Evolutionary conservation across 2,888 invertebrate genomes (phyloP).

Genomic region (Onthophagus sagittarius): DNA sequence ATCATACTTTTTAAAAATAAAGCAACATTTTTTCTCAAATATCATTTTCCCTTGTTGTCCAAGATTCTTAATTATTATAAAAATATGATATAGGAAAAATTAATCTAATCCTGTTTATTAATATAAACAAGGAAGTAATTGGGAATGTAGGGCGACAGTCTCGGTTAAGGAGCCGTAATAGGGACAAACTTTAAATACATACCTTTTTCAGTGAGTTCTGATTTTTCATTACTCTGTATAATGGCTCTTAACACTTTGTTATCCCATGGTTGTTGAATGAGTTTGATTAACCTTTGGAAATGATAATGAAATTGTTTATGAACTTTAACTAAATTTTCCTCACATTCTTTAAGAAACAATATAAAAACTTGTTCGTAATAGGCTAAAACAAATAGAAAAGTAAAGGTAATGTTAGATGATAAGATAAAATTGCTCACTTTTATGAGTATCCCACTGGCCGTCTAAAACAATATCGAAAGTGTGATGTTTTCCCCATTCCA

Average conservation of each 20-base stretch:
- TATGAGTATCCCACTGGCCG: slow-evolving; percentile 44
- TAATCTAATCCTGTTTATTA: too few species aligned
- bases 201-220: slow-evolving; percentile 43
- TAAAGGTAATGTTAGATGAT: not conserved
- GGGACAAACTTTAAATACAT: too few species aligned
- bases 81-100: too few species aligned
- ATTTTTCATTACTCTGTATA: slow-evolving; percentile 40
- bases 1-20: too few species aligned
- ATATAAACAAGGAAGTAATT: too few species aligned
- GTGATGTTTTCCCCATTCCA: slow-evolving; percentile 47
- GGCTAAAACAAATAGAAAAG: slow-evolving; percentile 31
- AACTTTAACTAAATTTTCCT: slow-evolving; percentile 37
- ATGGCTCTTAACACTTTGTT: slow-evolving; percentile 40
- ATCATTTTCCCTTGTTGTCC: too few species aligned
- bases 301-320: slow-evolving; percentile 41
- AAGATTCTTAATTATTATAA: too few species aligned
- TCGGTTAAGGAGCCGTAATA: too few species aligned
- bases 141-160: too few species aligned
- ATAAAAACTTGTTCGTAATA: slow-evolving; percentile 33
- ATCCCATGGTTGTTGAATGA: slow-evolving; percentile 46
- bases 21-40: too few species aligned
- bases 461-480: slow-evolving; percentile 45
- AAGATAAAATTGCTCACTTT: slow-evolving; percentile 34
- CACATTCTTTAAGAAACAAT: slow-evolving; percentile 40
- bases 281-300: slow-evolving; percentile 44